Evolutionary conservation across 2,113 vertebrate genomes (phyloP).

Genomic region (Ptychochromis oligacanthus): DNA sequence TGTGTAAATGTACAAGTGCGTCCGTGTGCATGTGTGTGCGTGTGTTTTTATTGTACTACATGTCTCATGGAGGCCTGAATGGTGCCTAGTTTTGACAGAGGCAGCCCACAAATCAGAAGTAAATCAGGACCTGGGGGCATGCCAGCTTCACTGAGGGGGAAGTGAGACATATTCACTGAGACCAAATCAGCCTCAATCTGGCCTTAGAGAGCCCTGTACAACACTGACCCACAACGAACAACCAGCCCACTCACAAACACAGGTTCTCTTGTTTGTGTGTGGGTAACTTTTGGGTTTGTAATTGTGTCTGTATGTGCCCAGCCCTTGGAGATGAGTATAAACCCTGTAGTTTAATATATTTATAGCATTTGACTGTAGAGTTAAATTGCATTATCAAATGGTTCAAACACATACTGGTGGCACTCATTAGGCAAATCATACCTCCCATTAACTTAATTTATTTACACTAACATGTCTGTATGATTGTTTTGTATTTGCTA

Average conservation of each 20-base stretch:
- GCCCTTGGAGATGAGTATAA: not conserved
- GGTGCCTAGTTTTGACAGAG: constrained; percentile 74
- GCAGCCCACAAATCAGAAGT: constrained; percentile 75
- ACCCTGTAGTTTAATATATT: constrained; percentile 1
- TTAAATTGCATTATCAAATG: not conserved
- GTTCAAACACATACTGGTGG: not conserved
- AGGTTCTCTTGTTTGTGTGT: constrained; percentile 21
- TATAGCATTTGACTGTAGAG: not conserved
- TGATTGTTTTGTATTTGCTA: not conserved
- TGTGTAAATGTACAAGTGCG: not conserved
- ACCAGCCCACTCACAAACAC: constrained; percentile 45
- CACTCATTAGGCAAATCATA: not conserved
- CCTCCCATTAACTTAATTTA: not conserved
- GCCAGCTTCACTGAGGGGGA: constrained; percentile 74
- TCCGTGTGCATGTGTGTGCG: not conserved
- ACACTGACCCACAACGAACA: constrained; percentile 57
- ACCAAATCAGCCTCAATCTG: constrained; percentile 75
- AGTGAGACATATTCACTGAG: constrained; percentile 79
- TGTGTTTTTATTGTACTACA: constrained; percentile 28
- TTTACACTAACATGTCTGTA: not conserved
- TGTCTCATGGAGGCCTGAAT: constrained; percentile 59
- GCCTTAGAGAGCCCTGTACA: constrained; percentile 57
- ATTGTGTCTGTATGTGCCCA: not conserved
- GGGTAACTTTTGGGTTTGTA: not conserved
- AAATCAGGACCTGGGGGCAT: constrained; percentile 77